Conservation (phyloP, 2,113 vertebrate species). For the Porphyrio hochstetteri region DNA sequence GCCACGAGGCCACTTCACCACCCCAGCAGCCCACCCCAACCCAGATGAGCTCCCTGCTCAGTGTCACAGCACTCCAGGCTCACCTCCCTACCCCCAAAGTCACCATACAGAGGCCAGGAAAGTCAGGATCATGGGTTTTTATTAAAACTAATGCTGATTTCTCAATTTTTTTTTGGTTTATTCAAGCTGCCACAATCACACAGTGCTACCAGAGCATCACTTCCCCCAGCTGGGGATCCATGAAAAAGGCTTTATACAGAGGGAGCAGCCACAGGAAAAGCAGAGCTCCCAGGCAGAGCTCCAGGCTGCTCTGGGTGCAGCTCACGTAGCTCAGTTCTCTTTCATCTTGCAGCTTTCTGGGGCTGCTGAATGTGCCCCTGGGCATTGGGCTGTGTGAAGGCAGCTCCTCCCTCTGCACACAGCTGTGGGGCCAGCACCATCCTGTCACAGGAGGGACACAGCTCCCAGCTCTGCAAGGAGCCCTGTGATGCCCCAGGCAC, state of each 20-base stretch:
- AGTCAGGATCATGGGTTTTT: background rate
- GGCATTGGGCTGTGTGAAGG: background rate
- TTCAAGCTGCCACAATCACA: rapidly evolving
- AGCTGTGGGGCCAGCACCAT: too few species aligned
- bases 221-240: background rate
- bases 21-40: background rate
- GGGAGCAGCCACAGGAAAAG: background rate
- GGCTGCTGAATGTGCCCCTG: background rate
- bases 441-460: too few species aligned
- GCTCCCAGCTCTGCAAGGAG: background rate
- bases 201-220: background rate
- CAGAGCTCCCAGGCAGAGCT: background rate
- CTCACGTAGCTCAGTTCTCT: background rate
- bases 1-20: background rate
- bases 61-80: background rate
- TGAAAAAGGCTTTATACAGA: background rate
- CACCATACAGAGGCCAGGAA: rapidly evolving
- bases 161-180: background rate
- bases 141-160: background rate
- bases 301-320: background rate
- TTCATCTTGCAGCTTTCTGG: background rate
- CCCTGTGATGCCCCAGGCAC: background rate
- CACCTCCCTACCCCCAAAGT: background rate
- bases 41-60: background rate
- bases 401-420: background rate